phyloP scores from a whole-genome alignment of 2,888 invertebrate species.

The Heliothis peltigera region DNA sequence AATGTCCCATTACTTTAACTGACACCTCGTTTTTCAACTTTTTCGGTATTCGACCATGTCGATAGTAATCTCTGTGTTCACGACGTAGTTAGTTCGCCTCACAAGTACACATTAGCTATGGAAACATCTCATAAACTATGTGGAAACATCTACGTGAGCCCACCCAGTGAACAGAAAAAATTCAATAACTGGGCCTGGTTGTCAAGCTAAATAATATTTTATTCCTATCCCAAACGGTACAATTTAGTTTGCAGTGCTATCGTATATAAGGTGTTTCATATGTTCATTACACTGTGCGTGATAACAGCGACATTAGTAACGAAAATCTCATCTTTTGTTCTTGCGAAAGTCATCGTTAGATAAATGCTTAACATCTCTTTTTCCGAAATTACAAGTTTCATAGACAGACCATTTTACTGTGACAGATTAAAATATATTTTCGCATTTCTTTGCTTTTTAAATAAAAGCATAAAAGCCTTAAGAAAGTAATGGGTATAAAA shows the following conservation, averaged over 20 bases:
- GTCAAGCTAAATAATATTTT: conserved; percentile 31
- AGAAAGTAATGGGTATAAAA: conserved; percentile 46
- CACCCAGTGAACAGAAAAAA: conserved; percentile 30
- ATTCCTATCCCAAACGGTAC: not conserved
- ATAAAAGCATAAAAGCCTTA: conserved; percentile 52
- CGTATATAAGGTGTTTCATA: conserved; percentile 47
- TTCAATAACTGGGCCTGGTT: conserved; percentile 33
- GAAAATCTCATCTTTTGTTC: conserved; percentile 60
- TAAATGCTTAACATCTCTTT: conserved; percentile 49
- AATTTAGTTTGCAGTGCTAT: not conserved
- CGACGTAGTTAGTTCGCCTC: conserved; percentile 33
- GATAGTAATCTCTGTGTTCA: conserved; percentile 33
- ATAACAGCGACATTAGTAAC: conserved; percentile 66
- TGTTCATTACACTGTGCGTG: conserved; percentile 56
- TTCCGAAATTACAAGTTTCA: conserved; percentile 49
- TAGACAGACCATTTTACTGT: conserved; percentile 36
- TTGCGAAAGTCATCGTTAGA: conserved; percentile 44
- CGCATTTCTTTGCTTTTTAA: conserved; percentile 31
- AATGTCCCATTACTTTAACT: too few species aligned
- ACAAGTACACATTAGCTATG: conserved; percentile 27
- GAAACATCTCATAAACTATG: conserved; percentile 44
- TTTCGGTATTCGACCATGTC: conserved; percentile 3
- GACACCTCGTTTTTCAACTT: too few species aligned
- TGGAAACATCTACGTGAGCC: conserved; percentile 49
- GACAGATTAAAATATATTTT: conserved; percentile 34